Evolutionary conservation across 2,888 invertebrate genomes (phyloP), one percentile per base, ranked within the genome.

Genomic region (Cryptus armator): DNA sequence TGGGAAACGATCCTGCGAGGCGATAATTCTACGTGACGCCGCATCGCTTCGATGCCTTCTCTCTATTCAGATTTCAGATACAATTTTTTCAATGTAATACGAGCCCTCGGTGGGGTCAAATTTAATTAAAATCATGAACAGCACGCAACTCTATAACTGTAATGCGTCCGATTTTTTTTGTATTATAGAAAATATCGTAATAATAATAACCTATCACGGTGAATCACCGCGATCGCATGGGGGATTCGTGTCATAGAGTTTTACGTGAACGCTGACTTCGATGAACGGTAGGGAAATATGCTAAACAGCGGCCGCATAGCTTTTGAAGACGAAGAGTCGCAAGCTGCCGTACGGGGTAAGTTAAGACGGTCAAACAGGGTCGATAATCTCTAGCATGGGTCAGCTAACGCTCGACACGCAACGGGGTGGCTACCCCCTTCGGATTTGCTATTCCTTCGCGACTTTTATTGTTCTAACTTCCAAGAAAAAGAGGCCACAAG

Each of bases 281-380:
- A 74, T 48, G 59, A 19, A 44, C 66, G 68, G 51, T 51, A 12
- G 51, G 78, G 32, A 67, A 86, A 86, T 87, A 86, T 84, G 86
- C 82, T 85, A 87, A 87, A 75, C 74, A 79, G 64, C 64, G 66
- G 72, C 86, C 75, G 86, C 87, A 82, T 83, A 80, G 83, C 74
- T 86, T 83, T 83, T 62, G 79, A 62, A 87, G 84, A 75, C 81
- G 53, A 80, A 83, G 83, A 81, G 70, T 85, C 82, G 71, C 86
- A 80, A 72, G 66, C 48, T 62, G 66, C 46, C 75, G 72, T 68
- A 70, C 56, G 77, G 86, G 70, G 75, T 83, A 66, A 87, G 86
- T 85, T 83, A 87, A 86, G 88, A 88, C 88, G 88, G 89, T 88
- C 89, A 89, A 89, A 85, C 86, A 84, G 88, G 89, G 89, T 89